Conservation (phyloP, 2,113 vertebrate genomes). For the Phyllostomus hastatus region DNA sequence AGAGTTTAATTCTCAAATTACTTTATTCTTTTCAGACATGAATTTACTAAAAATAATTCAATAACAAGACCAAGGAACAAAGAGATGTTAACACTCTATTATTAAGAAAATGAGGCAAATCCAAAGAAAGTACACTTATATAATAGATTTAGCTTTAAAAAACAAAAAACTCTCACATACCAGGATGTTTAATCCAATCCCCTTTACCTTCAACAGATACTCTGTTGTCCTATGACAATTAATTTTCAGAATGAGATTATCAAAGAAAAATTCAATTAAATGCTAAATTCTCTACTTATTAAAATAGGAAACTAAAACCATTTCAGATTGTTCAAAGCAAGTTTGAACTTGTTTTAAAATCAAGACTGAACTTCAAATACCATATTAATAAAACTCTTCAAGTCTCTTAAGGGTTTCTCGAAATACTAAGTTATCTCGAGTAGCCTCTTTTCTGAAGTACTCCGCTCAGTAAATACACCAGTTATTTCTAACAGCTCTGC, state of each 20-base stretch:
- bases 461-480: not conserved
- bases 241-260: constrained; percentile 15
- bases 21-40: not conserved
- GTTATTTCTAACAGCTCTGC: not conserved
- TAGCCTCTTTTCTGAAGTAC: not conserved
- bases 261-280: constrained; percentile 1
- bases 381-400: not conserved
- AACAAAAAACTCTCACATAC: not conserved
- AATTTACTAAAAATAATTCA: not conserved
- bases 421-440: not conserved
- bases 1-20: not conserved
- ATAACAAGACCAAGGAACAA: not conserved
- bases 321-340: not conserved
- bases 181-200: not conserved
- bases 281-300: not conserved
- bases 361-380: not conserved
- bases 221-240: not conserved
- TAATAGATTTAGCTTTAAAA: constrained; percentile 18
- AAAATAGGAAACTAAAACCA: constrained; percentile 32
- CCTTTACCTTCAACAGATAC: not conserved
- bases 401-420: not conserved
- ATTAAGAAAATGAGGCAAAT: not conserved
- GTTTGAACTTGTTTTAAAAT: not conserved
- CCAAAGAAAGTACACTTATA: not conserved
- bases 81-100: not conserved